Evolutionary conservation across 2,113 vertebrate genomes (phyloP), one percentile per base, ranked within the genome.

Genomic region (Ariopsis seemanni): DNA sequence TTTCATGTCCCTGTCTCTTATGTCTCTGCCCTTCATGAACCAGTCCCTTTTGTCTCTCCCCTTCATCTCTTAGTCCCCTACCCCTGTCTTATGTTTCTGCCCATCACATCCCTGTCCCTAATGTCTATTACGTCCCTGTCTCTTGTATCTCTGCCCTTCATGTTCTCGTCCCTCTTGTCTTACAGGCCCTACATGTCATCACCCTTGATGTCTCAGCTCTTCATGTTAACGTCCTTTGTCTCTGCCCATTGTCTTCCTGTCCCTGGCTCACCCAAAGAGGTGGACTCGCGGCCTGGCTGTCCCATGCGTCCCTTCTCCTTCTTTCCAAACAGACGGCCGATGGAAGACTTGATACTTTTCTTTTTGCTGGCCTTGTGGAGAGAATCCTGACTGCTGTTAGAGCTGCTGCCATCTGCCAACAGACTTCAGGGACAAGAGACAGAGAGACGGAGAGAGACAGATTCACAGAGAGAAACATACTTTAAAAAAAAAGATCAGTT

Each of bases 311-410:
- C 97, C 86, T 98, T 98, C 89, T 98, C 97, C 89, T 97, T 98
- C 94, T 98, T 98, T 81, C 97, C 96, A 85, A 98, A 98, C 60
- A 98, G 96, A 6, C 97, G 95, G 3, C 97, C 96, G 58, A 97
- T 98, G 91, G 97, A 98, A 81, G 97, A 98, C 94, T 98, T 98
- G 94, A 98, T 98, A 94, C 97, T 98, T 91, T 98, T 98, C 95
- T 97, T 98, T 94, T 98, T 98, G 62, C 96, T 97, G 91, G 96
- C 94, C 92, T 98, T 98, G 94, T 98, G 97, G 52, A 98, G 95
- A 12, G 97, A 97, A 88, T 98, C 97, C 90, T 96, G 96, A 91
- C 96, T 95, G 94, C 94, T 96, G 93, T 96, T 96, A 63, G 95
- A 92, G 88, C 94, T 94, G 89, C 95, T 95, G 89, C 94, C 95